Base-by-base conservation (phyloP, 2,888 invertebrate species). In the Zele albiditarsus region DNA sequence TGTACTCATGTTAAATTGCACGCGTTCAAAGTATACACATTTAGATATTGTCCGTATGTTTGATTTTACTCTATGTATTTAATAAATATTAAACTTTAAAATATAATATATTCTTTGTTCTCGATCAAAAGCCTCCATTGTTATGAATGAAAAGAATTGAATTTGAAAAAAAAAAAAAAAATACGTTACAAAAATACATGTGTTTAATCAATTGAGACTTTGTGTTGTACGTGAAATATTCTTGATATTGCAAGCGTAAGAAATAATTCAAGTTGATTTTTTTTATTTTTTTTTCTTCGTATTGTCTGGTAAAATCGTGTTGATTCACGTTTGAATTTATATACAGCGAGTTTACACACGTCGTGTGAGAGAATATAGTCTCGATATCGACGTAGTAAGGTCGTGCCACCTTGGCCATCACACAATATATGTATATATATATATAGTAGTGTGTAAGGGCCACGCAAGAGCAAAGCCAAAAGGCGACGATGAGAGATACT, bases 401-500 rank as follows among this genome's bases (percentile, higher is more conserved):
- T 53, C 53, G n/a, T 20, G 53, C 53, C 53, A 53, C 20, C 46
- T 46, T 46, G 46, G 46, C 46, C 53, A 53, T 20, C 53, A 20
- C 20, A 53, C 53, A 53, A 23, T 6, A 53, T 53, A 53, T 20
- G 8, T 20, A 53, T 53, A 53, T 53, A 20, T 20, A 20, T 53
- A 53, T 20, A 53, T 53, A 53, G 20, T n/a, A 23, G n/a, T 20
- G 53, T 38, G 38, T 8, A 53, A 53, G 53, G 20, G 53, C 53
- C 20, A 20, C 5, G 20, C n/a, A 63, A 33, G 20, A 33, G 20
- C 5, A 63, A 33, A 63, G 63, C 23, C 31, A 31, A 63, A 63
- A 33, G 33, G 63, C 33, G 38, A 31, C 20, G 77, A 72, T 72
- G 70, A 80, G 82, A 84, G 88, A 88, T 88, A 88, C 83, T 84